phyloP scores from a whole-genome alignment of 2,113 vertebrate genomes.

The Pteropus alecto region DNA sequence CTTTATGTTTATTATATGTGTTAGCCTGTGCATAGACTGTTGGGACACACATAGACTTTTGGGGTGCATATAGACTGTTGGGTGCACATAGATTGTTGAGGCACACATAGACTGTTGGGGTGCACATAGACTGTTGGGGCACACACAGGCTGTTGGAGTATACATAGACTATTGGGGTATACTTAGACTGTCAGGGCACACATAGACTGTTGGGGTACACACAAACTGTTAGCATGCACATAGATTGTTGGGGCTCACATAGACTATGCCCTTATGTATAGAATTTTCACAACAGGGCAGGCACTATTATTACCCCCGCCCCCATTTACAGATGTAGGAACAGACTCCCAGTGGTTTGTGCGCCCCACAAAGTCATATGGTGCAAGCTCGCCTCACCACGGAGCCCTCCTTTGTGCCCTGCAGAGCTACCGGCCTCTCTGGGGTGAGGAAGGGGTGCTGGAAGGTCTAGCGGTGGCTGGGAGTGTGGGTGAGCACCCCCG shows the following conservation, averaged over 20 bases:
- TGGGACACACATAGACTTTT: background rate
- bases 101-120: accelerated
- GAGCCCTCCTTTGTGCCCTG: background rate
- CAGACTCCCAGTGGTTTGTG: background rate
- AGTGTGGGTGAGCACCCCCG: background rate
- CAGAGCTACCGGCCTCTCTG: background rate
- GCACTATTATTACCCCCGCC: background rate
- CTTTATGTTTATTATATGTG: background rate
- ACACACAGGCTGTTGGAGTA: background rate
- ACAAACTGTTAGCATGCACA: background rate
- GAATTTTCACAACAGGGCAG: background rate
- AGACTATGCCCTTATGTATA: background rate
- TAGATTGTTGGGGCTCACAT: background rate
- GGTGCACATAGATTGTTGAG: background rate
- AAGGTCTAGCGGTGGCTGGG: background rate
- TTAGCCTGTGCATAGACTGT: accelerated
- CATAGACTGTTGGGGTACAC: background rate
- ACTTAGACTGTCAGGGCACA: no score
- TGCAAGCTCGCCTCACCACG: accelerated
- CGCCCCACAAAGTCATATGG: background rate
- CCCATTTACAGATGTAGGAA: background rate
- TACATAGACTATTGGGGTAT: background rate
- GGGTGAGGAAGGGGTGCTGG: no score
- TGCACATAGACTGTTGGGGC: accelerated
- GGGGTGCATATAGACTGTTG: accelerated